Percentiles rank a stretch among this genome's conserved stretches.
phyloP scores from a whole-genome alignment of 1,140 invertebrate species.

The Megalonaias nervosa region DNA sequence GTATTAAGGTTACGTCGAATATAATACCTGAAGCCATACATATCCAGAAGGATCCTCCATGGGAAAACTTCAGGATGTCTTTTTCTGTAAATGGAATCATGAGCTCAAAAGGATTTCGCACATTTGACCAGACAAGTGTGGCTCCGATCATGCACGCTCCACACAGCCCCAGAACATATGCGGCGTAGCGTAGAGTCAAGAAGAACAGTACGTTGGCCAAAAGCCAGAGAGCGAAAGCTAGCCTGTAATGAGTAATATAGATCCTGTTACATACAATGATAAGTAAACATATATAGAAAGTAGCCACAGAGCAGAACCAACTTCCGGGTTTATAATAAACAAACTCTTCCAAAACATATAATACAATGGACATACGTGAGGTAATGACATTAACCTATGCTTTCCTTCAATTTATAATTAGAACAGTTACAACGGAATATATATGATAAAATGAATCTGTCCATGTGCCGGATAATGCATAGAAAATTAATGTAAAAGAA shows the following conservation, averaged over 20 bases:
- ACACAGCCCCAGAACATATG: conserved; percentile 88
- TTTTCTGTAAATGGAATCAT: conserved; percentile 81
- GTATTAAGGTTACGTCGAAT: background rate
- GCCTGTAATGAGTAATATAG: conserved; percentile 76
- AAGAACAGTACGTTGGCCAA: conserved; percentile 93
- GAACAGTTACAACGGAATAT: background rate
- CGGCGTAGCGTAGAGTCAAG: conserved; percentile 93
- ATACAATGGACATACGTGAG: background rate
- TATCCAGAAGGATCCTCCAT: conserved; percentile 96
- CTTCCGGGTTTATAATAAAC: background rate
- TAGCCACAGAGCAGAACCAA: background rate
- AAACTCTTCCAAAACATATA: background rate
- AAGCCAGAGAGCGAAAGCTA: conserved; percentile 90
- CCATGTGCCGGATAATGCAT: no score
- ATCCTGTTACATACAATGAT: background rate
- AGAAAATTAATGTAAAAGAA: background rate
- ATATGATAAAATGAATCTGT: background rate
- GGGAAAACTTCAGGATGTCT: conserved; percentile 72
- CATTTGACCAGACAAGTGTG: conserved; percentile 85
- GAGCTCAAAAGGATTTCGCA: conserved; percentile 87
- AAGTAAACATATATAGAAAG: background rate
- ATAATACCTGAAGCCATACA: conserved; percentile 85
- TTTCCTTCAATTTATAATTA: background rate
- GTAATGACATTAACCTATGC: background rate
- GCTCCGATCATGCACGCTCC: conserved; percentile 78